Evolutionary conservation across 2,113 vertebrate species (phyloP).

Genomic region (Pitta sordida): DNA sequence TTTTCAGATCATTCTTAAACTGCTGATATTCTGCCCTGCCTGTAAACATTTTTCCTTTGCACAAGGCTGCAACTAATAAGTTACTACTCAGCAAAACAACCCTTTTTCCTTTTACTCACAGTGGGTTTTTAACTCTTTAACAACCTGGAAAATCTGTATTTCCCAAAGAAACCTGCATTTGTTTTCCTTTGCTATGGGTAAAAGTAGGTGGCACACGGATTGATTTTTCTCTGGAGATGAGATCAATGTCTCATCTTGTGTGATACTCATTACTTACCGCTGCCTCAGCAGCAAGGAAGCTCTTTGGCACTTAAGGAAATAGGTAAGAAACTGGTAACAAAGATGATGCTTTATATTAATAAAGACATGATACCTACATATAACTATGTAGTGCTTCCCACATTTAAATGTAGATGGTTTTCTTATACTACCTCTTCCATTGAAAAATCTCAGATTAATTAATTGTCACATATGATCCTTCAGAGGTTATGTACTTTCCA

Average conservation of each 20-base stretch:
- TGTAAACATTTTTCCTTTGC: neutral
- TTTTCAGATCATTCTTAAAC: neutral
- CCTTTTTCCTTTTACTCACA: neutral
- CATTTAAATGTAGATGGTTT: neutral
- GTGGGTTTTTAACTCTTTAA: conserved; percentile 10
- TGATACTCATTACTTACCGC: neutral
- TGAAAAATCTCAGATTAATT: neutral
- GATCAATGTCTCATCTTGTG: neutral
- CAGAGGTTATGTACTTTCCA: neutral
- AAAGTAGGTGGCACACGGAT: neutral
- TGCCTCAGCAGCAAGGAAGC: neutral
- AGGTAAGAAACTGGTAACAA: neutral
- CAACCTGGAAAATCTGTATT: neutral
- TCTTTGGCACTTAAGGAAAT: neutral
- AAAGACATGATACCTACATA: neutral
- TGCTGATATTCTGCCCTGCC: neutral
- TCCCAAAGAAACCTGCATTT: neutral
- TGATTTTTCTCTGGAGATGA: neutral
- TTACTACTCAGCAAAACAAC: neutral
- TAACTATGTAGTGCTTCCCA: neutral
- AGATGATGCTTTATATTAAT: neutral
- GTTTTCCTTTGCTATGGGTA: neutral
- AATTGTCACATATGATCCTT: neutral
- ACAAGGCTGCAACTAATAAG: neutral
- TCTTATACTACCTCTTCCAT: neutral